Base-by-base conservation (phyloP, 30 jellyfish, hydroid and myxozoan genomes). In the Aurelia aurita region DNA sequence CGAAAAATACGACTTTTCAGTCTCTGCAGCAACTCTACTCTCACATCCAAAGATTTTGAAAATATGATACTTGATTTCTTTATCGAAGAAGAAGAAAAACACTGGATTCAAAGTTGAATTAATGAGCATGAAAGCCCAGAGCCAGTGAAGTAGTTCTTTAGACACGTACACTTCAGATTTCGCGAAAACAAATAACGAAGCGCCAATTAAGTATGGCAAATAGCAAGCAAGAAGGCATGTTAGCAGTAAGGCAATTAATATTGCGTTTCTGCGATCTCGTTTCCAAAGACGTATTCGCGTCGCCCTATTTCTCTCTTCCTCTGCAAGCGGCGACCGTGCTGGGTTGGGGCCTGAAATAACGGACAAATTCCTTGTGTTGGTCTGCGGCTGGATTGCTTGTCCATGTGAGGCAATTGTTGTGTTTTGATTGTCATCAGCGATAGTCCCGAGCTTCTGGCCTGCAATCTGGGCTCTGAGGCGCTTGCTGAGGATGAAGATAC, bases 131-230 rank as follows among this genome's bases (percentile, higher is more conserved):
- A 82, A 51, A 8, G 76, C 32, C 91, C 91, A 82, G 2, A 82
- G 78, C 91, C 91, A 82, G 34, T 82, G 91, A 29, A 82, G 85
- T 19, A 70, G 75, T 27, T 58, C 84, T 25, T 82, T 82, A 15
- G 85, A 27, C 16, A 82, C 75, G 20, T 32, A 12, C 3, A 82
- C 91, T 14, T 35, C 26, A 13, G 60, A 25, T 53, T 82, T 82
- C 20, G 85, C 91, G 28, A 82, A 82, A 11, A 59, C 77, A 13
- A 23, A 69, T 79, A 82, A 20, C 3, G 85, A 82, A 5, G 58
- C 82, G 74, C 84, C 91, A 51, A 69, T 39, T 2, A 82, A 72
- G 51, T 82, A 82, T 32, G 91, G 91, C 59, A 82, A 31, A 57
- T 82, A 82, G 79, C 84, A 82, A 0, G 70, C 75, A 1, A 53